Evolutionary conservation across 2,888 invertebrate species (phyloP), one percentile per base, ranked within the genome.

Genomic region (Alsophila aescularia): DNA sequence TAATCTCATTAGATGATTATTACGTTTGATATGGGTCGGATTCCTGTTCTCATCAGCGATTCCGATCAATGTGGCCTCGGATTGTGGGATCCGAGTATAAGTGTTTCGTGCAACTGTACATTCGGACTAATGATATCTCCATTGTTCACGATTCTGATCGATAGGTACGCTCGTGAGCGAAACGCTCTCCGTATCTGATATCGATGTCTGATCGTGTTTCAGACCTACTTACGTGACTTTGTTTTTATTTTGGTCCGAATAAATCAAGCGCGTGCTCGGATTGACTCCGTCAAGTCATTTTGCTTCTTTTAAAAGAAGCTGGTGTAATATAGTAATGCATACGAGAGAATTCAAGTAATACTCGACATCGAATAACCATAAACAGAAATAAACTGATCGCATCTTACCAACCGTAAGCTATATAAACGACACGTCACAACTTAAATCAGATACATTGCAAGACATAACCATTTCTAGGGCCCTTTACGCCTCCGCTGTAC

Each of bases 121-220:
- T 77, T 75, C 69, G 71, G 67, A 50, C 79, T 86, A 83, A 87
- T 86, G 84, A 87, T 87, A 87, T 85, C 79, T 81, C 73, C 73
- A 87, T 87, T 85, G 87, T 89, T 86, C 87, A 86, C 85, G 86
- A 82, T 87, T 83, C 80, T 79, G 81, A 88, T 87, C 83, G 81
- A 83, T 82, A 77, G 73, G 79, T 79, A 84, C 74, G 72, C 66
- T 80, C 77, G 72, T 72, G 74, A 68, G 69, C 72, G 58, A 67
- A 77, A 76, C 65, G 62, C 62, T 55, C 60, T 64, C 65, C 50
- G 57, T 58, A 60, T 64, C 64, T 58, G 58, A 66, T 64, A 63
- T 63, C 64, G 57, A 64, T 62, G 54, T 59, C 60, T 60, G 59
- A 59, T 56, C 45, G 44, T 50, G 55, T 55, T 44, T 35, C 14